Evolutionary conservation across 1,140 invertebrate species (phyloP).

Genomic region (Drosophila kurseongensis): DNA sequence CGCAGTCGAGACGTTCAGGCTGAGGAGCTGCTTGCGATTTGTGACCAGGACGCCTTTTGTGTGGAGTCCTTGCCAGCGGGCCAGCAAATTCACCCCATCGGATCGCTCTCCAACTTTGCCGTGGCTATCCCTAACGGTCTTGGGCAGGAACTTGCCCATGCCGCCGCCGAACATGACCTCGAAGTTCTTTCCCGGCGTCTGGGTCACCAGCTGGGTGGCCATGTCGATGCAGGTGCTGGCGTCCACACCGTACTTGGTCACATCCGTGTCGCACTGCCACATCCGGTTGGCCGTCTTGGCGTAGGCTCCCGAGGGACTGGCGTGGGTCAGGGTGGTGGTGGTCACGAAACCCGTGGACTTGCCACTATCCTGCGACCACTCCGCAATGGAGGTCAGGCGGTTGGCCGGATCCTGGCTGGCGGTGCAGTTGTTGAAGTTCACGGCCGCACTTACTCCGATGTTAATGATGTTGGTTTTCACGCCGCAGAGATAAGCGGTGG

Average conservation of each 20-base stretch:
- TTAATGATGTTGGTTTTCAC: slow-evolving; percentile 89
- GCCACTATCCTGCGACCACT: slow-evolving; percentile 93
- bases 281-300: slow-evolving; percentile 89
- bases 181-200: slow-evolving; percentile 86
- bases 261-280: slow-evolving; percentile 91
- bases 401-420: slow-evolving; percentile 86
- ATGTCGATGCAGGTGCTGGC: slow-evolving; percentile 85
- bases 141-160: slow-evolving; percentile 87
- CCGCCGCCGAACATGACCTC: slow-evolving; percentile 90
- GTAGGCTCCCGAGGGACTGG: slow-evolving; percentile 78
- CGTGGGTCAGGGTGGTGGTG: slow-evolving; percentile 81
- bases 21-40: slow-evolving; percentile 86
- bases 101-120: slow-evolving; percentile 85
- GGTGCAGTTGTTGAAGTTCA: slow-evolving; percentile 88
- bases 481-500: slow-evolving; percentile 90
- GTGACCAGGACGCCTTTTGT: slow-evolving; percentile 86
- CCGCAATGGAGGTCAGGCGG: slow-evolving; percentile 89
- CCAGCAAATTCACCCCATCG: slow-evolving; percentile 85
- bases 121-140: slow-evolving; percentile 84
- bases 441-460: slow-evolving; percentile 88
- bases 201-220: slow-evolving; percentile 88
- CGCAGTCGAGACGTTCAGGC: slow-evolving; percentile 62
- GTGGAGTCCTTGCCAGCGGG: slow-evolving; percentile 84
- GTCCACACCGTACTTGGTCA: slow-evolving; percentile 80
- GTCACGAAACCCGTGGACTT: slow-evolving; percentile 83